phyloP scores from a whole-genome alignment of 2,888 invertebrate species.

The Entomobrya multifasciata region DNA sequence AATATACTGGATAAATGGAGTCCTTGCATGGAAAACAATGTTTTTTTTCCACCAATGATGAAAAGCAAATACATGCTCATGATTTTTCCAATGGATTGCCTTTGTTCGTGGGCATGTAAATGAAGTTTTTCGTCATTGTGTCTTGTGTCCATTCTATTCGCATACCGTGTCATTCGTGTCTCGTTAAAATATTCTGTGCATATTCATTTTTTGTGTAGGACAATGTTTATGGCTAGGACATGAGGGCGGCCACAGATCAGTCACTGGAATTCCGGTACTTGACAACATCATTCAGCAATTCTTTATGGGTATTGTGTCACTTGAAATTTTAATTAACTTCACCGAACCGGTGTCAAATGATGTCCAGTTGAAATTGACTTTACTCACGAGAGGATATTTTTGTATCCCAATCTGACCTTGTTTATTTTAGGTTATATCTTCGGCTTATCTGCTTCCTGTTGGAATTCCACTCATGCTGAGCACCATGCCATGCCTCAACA shows the following conservation, averaged over 20 bases:
- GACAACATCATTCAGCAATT: no score
- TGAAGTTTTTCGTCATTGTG: constrained; percentile 12
- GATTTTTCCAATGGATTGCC: constrained; percentile 3
- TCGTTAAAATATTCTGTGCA: no score
- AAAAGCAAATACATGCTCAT: constrained; percentile 22
- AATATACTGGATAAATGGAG: constrained; percentile 41
- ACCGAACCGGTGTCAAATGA: no score
- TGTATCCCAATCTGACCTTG: no score
- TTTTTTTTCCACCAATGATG: no score
- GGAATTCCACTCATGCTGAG: constrained; percentile 76
- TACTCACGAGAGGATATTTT: no score
- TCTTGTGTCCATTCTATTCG: not conserved
- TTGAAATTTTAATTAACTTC: no score
- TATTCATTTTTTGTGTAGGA: no score
- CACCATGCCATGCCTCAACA: constrained; percentile 79
- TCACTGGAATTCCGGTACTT: constrained; percentile 76
- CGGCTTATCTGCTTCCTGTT: constrained; percentile 74
- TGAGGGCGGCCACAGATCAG: constrained; percentile 77
- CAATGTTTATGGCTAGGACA: constrained; percentile 76
- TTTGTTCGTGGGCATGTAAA: constrained; percentile 23
- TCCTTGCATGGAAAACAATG: no score
- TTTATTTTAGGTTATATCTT: constrained; percentile 73
- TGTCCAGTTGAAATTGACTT: no score
- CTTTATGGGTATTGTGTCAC: no score
- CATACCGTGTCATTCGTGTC: no score